Evolutionary conservation across 2,113 vertebrate species (phyloP).

Genomic region (Balaeniceps rex): DNA sequence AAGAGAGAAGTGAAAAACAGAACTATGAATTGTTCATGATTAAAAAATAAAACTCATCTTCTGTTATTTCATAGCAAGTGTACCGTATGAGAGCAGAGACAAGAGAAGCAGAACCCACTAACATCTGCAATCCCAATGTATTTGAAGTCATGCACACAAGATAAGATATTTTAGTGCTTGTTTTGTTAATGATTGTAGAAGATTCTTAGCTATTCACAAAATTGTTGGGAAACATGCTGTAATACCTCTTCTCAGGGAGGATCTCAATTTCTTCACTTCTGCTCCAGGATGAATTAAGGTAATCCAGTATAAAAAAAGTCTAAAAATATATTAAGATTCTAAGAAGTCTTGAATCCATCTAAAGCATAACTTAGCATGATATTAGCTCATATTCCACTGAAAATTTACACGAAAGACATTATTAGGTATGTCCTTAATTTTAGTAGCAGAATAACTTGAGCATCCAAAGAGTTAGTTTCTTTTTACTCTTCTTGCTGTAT

Average conservation of each 20-base stretch:
- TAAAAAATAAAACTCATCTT: background rate
- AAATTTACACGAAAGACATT: background rate
- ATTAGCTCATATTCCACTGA: background rate
- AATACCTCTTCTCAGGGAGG: background rate
- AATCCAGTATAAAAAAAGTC: background rate
- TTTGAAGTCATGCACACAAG: background rate
- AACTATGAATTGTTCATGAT: background rate
- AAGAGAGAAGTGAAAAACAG: background rate
- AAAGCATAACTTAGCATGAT: background rate
- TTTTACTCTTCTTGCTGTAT: background rate
- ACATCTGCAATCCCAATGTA: background rate
- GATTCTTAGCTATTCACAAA: background rate
- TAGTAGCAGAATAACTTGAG: background rate
- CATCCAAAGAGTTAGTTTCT: background rate
- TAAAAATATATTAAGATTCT: background rate
- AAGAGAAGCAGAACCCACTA: background rate
- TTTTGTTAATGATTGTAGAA: background rate
- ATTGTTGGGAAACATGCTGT: accelerated
- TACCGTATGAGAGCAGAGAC: background rate
- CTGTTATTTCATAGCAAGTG: background rate
- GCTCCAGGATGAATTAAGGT: background rate
- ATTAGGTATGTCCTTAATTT: background rate
- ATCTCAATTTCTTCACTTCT: background rate
- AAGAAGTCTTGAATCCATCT: background rate
- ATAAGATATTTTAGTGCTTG: background rate